Evolutionary conservation across 2,113 vertebrate species (phyloP), one percentile per base, ranked within the genome.

Genomic region (Prinia subflava): DNA sequence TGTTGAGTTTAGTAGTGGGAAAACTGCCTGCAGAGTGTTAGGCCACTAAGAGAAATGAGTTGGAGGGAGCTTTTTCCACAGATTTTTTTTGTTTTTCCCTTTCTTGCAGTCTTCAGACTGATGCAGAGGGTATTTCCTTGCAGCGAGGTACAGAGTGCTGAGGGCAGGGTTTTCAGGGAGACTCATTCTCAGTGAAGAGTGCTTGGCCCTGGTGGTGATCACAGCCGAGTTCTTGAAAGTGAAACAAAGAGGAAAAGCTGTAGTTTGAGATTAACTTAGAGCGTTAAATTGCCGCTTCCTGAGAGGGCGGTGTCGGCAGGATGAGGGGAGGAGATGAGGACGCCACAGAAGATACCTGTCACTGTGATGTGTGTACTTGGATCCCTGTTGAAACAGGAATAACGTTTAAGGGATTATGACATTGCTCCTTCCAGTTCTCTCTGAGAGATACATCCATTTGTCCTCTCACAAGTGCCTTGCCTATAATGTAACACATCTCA

Each of bases 401-500:
- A n/a, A 64, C 41, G n/a, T 6, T 39, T 49, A 10, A 0, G 4
- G 68, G 30, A n/a, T 80, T 73, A 35, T 31, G 22, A 30, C 12
- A 30, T 24, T 21, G 9, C 39, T 83, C 19, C 10, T 88, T 62
- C 21, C 18, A 1, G 42, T 50, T 75, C 31, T 24, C 13, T 63
- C 16, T 41, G 69, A 37, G 44, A 41, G 77, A 23, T 33, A 4
- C 0, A 2, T 64, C 50, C 0, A 0, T 47, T 27, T 37, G 19
- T 41, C n/a, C 31, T 57, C 52, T 82, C 31, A 31, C 70, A 52
- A 82, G 56, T 56, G 39, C 62, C 23, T 75, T 77, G 47, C 41
- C 27, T 78, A 1, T 31, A 39, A 10, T 22, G 44, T 44, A 41
- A 35, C 13, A 13, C 15, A 20, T 37, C 27, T 92, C 4, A 5